phyloP scores from a whole-genome alignment of 2,888 invertebrate genomes.

The Parnassius mnemosyne region DNA sequence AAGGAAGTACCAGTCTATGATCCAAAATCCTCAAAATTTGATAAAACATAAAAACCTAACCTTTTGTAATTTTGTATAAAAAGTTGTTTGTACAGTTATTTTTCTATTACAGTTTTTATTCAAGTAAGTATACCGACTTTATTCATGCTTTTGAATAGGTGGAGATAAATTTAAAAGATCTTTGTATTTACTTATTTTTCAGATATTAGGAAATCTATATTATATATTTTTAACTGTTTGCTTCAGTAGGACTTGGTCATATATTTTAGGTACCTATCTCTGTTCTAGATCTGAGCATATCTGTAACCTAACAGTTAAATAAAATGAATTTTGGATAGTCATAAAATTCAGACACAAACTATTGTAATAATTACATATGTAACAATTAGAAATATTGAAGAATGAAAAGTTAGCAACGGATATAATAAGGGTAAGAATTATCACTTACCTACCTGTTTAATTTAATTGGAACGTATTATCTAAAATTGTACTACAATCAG shows the following conservation, averaged over 20 bases:
- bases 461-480: conserved; percentile 25
- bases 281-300: conserved; percentile 19
- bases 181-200: conserved; percentile 1
- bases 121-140: background rate
- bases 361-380: conserved; percentile 17
- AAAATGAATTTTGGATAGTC: conserved; percentile 3
- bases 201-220: background rate
- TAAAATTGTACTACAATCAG: conserved; percentile 45
- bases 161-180: conserved; percentile 11
- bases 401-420: conserved; percentile 13
- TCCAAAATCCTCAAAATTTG: too few species aligned
- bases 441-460: conserved; percentile 9
- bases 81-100: too few species aligned
- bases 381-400: conserved; percentile 17
- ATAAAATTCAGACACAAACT: conserved; percentile 16
- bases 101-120: too few species aligned
- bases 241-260: background rate
- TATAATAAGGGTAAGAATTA: conserved; percentile 23
- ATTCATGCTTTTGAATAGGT: conserved; percentile 20
- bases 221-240: background rate
- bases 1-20: too few species aligned
- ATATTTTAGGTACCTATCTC: background rate
- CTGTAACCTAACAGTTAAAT: conserved; percentile 9
- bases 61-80: too few species aligned
- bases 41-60: too few species aligned